Evolutionary conservation across 2,797 vertebrate species (phyloP).

Genomic region (Petrocephalus schoutedeni): DNA sequence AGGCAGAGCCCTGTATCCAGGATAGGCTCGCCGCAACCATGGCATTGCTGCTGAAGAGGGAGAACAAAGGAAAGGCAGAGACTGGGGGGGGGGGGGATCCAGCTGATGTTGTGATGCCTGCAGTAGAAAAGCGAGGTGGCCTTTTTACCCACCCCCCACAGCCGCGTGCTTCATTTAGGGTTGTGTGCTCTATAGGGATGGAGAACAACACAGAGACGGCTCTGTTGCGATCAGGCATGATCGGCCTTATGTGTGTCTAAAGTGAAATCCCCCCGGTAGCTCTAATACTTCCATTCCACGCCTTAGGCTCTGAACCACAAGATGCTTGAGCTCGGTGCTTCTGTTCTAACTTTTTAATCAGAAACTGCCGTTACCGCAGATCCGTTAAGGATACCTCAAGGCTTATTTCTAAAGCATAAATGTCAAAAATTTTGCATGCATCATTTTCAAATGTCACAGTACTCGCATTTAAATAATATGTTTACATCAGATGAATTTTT

Average conservation of each 20-base stretch:
- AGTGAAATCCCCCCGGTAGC: background rate
- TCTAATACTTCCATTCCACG: background rate
- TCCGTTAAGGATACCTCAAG: background rate
- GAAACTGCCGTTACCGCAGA: background rate
- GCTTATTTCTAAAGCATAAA: background rate
- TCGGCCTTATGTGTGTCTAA: background rate
- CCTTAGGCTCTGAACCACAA: background rate
- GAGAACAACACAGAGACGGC: slow-evolving; percentile 40
- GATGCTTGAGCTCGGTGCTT: background rate
- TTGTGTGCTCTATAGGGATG: slow-evolving; percentile 45
- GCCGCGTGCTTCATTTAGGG: slow-evolving; percentile 38
- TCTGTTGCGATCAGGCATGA: slow-evolving; percentile 33
- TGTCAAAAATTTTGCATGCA: background rate
- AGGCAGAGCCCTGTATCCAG: slow-evolving; percentile 55
- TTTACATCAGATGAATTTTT: background rate
- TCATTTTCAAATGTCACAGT: slow-evolving; percentile 4
- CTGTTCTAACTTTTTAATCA: background rate
- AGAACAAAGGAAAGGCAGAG: slow-evolving; percentile 27
- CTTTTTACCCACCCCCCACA: slow-evolving; percentile 37
- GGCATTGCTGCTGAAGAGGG: slow-evolving; percentile 48
- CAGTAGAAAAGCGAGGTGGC: background rate
- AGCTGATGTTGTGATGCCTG: no score
- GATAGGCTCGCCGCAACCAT: slow-evolving; percentile 57
- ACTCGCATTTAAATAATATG: slow-evolving; percentile 2
- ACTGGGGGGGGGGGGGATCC: background rate